These are phyloP conservation scores for Anolis sagrei DNA, from an alignment of 2,113 vertebrate species.

Conservation along the genomic window DNA sequence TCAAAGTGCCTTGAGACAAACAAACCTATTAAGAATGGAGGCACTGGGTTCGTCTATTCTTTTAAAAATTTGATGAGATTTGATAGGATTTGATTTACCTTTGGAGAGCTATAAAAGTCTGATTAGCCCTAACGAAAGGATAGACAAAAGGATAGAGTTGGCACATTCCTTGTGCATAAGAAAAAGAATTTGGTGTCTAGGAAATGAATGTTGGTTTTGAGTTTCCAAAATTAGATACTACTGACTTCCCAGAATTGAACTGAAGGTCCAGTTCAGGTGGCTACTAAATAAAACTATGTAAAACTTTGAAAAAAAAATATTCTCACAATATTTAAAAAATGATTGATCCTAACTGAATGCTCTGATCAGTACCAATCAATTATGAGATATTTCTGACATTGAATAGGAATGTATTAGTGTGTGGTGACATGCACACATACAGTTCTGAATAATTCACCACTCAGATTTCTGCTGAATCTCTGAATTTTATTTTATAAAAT, in stretches of 20 bases:
- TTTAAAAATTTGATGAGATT: slow-evolving; percentile 33
- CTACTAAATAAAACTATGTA: neutral
- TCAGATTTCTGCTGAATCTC: neutral
- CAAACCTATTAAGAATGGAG: slow-evolving; percentile 33
- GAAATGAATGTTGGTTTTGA: neutral
- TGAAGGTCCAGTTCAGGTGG: neutral
- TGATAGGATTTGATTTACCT: slow-evolving; percentile 36
- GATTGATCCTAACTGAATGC: too few relatives aligned
- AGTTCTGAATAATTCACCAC: neutral
- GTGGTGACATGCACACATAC: too few relatives aligned
- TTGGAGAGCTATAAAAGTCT: slow-evolving; percentile 22
- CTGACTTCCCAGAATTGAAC: neutral
- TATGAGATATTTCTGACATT: neutral
- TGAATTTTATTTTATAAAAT: neutral
- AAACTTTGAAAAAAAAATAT: neutral
- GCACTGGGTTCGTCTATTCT: slow-evolving; percentile 3
- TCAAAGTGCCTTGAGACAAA: slow-evolving; percentile 35
- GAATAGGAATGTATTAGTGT: neutral
- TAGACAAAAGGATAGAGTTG: neutral
- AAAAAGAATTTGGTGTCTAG: neutral
- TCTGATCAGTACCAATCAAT: neutral
- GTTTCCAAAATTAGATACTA: neutral
- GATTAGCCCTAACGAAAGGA: slow-evolving; percentile 19
- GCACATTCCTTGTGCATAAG: neutral
- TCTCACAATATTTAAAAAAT: neutral